Evolutionary conservation across 1,140 invertebrate species (phyloP), one percentile per base, ranked within the genome.

Genomic region (Leptinotarsa undecemlineata): DNA sequence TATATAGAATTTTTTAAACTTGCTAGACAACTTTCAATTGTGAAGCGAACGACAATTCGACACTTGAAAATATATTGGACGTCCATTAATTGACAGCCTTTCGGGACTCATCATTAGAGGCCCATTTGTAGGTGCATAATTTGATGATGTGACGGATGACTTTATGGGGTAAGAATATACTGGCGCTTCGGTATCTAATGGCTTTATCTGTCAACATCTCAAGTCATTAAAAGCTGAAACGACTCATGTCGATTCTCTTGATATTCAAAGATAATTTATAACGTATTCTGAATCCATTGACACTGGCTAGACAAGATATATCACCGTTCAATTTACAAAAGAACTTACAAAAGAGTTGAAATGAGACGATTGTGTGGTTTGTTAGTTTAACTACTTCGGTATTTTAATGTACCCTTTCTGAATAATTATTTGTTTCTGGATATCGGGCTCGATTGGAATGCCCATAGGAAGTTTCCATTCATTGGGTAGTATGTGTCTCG

Each of bases 241-340:
- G 51, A 17, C 51, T 57, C 51, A 19, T 57, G 51, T 57, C 51
- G 51, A 57, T 57, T 57, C 51, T 57, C 51, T 57, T 57, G 51
- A 57, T 57, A 57, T 15, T 57, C 15, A 57, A 57, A 57, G 51
- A 57, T 57, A 57, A 57, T 57, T 57, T 57, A 57, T 57, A 57
- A 57, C 51, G n/a, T 57, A 57, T 57, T 57, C 51, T 19, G 15
- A 57, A 57, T 57, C 51, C 51, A 57, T 57, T 57, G 51, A 57
- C 51, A 57, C 51, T 57, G 51, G 51, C 51, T 57, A 57, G 51
- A 57, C 51, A 57, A 57, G 51, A 57, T 57, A 57, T 57, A 57
- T 57, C 51, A 57, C 51, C 51, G 51, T 57, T 57, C 51, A 8
- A 17, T 57, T 57, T 19, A 57, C 51, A 57, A 57, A 57, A 57